These are phyloP conservation scores for Oscarella lobularis DNA, from an alignment of 37 sponge, comb jelly and placozoan species.

Conservation along the genomic window DNA sequence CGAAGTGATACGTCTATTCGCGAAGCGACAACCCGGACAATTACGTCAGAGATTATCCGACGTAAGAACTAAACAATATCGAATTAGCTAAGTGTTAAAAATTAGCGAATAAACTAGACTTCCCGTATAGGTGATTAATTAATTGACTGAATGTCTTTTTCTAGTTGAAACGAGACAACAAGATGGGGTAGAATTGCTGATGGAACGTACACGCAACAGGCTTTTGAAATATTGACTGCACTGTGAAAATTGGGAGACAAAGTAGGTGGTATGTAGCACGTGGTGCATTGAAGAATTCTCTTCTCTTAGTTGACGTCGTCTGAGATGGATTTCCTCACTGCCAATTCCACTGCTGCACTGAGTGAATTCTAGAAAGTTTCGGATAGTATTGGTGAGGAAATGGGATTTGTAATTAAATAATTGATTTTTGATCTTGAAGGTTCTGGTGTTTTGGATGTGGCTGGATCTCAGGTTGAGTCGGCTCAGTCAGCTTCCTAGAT, in stretches of 20 bases:
- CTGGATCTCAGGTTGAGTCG: constrained; percentile 55
- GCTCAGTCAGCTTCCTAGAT: constrained; percentile 11
- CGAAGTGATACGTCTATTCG: constrained; percentile 93
- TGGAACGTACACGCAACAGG: constrained; percentile 59
- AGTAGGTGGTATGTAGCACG: constrained; percentile 20
- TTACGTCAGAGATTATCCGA: constrained; percentile 73
- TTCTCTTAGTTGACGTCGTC: constrained; percentile 45
- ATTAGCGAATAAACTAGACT: too few relatives aligned
- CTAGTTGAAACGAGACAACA: constrained; percentile 79
- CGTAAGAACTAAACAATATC: too few relatives aligned
- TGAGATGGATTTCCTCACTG: constrained; percentile 67
- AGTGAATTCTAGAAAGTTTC: constrained; percentile 59
- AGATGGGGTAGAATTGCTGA: constrained; percentile 72
- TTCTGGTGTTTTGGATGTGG: constrained; percentile 56
- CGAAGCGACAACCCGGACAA: constrained; percentile 94
- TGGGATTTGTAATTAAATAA: too few relatives aligned
- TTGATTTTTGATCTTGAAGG: too few relatives aligned
- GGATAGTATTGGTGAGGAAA: constrained; percentile 13
- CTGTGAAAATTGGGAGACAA: constrained; percentile 81
- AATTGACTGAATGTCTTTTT: too few relatives aligned
- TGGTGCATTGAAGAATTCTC: not conserved
- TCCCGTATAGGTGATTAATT: too few relatives aligned
- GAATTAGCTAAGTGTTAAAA: too few relatives aligned
- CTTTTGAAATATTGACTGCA: constrained; percentile 78
- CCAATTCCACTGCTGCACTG: constrained; percentile 62